A percentile compares a stretch with the other conserved stretches of the same genome.
Evolutionary conservation across 2,797 vertebrate genomes (phyloP).

Genomic region (Silurus lanzhouensis): DNA sequence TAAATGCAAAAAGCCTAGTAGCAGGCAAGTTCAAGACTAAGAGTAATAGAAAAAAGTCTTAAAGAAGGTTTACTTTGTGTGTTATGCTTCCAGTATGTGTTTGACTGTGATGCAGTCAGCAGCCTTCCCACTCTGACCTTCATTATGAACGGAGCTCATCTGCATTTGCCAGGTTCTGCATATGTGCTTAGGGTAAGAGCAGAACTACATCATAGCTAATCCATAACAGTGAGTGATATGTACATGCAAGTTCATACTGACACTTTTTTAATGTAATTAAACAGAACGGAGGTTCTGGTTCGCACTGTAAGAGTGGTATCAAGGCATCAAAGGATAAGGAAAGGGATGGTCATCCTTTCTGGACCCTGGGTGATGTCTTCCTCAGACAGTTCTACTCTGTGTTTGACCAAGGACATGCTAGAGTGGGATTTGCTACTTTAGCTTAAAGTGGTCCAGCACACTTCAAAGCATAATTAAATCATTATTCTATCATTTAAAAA

Average conservation of each 20-base stretch:
- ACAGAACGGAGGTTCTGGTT: conserved; percentile 7
- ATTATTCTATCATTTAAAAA: too few species aligned
- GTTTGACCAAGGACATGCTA: conserved; percentile 32
- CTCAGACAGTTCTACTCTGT: conserved; percentile 37
- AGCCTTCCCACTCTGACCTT: conserved; percentile 51
- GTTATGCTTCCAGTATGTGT: conserved; percentile 41
- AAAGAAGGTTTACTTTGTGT: too few species aligned
- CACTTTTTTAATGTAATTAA: not conserved
- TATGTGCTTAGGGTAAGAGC: conserved; percentile 32
- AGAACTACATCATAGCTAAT: not conserved
- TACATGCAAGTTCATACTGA: not conserved
- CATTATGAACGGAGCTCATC: conserved; percentile 54
- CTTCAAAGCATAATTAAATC: too few species aligned
- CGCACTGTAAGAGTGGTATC: conserved; percentile 29
- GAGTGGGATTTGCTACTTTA: conserved; percentile 32
- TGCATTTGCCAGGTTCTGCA: conserved; percentile 41
- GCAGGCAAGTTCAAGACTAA: too few species aligned
- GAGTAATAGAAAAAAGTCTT: too few species aligned
- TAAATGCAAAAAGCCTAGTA: too few species aligned
- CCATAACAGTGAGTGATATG: not conserved
- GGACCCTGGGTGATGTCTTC: conserved; percentile 37
- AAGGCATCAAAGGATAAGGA: not conserved
- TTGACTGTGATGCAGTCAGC: conserved; percentile 41
- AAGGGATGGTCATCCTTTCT: conserved; percentile 30
- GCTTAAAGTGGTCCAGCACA: conserved; percentile 1